Conservation (phyloP, 2,888 invertebrate species). For the Galerucella pusilla region DNA sequence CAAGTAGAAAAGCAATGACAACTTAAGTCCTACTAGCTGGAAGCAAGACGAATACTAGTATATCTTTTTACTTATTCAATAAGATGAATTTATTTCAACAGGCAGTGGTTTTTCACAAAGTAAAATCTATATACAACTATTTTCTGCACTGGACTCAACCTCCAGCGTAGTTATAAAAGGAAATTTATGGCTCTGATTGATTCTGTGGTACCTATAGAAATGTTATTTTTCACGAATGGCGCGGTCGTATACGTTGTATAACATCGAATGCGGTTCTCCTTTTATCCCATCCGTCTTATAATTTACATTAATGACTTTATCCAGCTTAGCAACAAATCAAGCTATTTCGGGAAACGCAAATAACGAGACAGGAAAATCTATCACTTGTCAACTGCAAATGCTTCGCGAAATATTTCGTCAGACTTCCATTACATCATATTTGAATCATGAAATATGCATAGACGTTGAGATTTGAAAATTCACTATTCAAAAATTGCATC, state of each 20-base stretch:
- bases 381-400: slow-evolving; percentile 28
- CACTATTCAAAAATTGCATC: neutral
- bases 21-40: too few species aligned
- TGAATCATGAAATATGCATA: neutral
- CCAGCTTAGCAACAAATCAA: slow-evolving; percentile 37
- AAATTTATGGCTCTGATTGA: slow-evolving; percentile 42
- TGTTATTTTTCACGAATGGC: slow-evolving; percentile 41
- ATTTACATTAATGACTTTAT: slow-evolving; percentile 40
- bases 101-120: too few species aligned
- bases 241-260: slow-evolving; percentile 33
- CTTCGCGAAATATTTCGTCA: slow-evolving; percentile 5
- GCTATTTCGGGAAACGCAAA: slow-evolving; percentile 15
- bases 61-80: too few species aligned
- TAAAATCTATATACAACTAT: neutral
- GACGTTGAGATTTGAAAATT: neutral
- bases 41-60: too few species aligned
- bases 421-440: slow-evolving; percentile 14
- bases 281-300: slow-evolving; percentile 37
- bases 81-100: too few species aligned
- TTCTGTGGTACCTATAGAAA: slow-evolving; percentile 39
- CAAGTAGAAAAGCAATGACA: too few species aligned
- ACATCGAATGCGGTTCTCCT: slow-evolving; percentile 34
- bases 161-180: slow-evolving; percentile 28
- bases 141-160: slow-evolving; percentile 24
- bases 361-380: slow-evolving; percentile 17